Evolutionary conservation across 2,113 vertebrate species (phyloP), one percentile per base, ranked within the genome.

Genomic region (Peromyscus maniculatus): DNA sequence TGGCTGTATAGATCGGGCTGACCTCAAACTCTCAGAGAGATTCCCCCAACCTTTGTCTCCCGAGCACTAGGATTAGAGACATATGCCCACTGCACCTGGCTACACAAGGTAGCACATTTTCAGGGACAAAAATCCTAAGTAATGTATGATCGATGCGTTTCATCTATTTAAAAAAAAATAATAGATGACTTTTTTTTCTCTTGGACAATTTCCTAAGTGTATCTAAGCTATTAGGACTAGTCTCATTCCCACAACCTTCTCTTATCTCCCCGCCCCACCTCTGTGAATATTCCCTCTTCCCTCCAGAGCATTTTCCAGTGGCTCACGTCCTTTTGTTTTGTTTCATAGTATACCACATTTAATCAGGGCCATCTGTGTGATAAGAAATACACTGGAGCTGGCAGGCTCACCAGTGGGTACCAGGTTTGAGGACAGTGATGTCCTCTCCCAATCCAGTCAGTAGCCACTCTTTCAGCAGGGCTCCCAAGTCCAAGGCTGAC

Each of bases 91-190:
- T 11, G 15, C 82, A 17, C 21, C n/a, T 31, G n/a, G 57, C 22
- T 10, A 43, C 59, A 17, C 26, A 43, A 39, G n/a, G n/a, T 21
- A 67, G 64, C 31, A 1, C 87, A 94, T 80, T 78, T 97, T 86
- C 4, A 39, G 80, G 93, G 31, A 87, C 5, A 89, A 88, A 95
- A 78, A 87, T 19, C 74, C 7, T 52, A 84, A 90, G 22, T 22
- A 89, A 86, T 31, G 67, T n/a, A 66, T 33, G 9, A 91, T 55
- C 66, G 67, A 43, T 72, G 22, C 28, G 71, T 82, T 91, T 89
- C 83, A 95, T 91, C 49, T 36, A 19, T 94, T 96, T 92, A 80
- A 43, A 64, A 80, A 43, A 64, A 39, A 17, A 43, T 17, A 43
- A 62, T 5, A 28, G 43, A 62, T 84, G 0, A 39, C 2, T 24